Evolutionary conservation across 1,140 invertebrate species (phyloP).

Genomic region (Paraescarpia echinospica): DNA sequence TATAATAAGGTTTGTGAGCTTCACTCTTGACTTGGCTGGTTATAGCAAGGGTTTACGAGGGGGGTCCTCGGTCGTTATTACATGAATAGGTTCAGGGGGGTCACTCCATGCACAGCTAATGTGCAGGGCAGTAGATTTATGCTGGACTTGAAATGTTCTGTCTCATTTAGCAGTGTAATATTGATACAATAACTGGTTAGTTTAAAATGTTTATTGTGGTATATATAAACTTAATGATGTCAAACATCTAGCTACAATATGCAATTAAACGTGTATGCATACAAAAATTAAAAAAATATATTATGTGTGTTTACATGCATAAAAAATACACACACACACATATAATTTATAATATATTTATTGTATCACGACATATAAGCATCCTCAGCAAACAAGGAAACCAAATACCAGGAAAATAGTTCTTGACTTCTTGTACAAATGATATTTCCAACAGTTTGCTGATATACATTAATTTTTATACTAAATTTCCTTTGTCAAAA

Average conservation of each 20-base stretch:
- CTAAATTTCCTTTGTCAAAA: background rate
- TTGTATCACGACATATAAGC: too few species aligned
- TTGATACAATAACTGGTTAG: background rate
- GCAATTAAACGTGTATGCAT: background rate
- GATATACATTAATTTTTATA: background rate
- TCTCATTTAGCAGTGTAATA: background rate
- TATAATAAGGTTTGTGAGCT: background rate
- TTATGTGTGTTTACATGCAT: too few species aligned
- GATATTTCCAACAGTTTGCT: background rate
- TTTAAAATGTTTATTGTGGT: background rate
- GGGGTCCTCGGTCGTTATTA: background rate
- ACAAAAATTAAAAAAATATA: too few species aligned
- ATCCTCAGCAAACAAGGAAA: too few species aligned
- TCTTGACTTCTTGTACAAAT: too few species aligned
- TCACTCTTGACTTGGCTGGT: background rate
- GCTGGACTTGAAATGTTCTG: background rate
- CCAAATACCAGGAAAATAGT: too few species aligned
- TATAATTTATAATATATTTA: too few species aligned
- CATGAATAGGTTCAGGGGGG: background rate
- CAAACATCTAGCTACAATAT: background rate
- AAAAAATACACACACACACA: too few species aligned
- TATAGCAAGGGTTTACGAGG: background rate
- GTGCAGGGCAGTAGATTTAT: background rate
- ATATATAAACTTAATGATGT: background rate
- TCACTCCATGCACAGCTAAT: background rate